Percentiles rank a stretch among this genome's conserved stretches.
These are phyloP conservation scores for Platysteira castanea DNA, from an alignment of 2,113 vertebrate genomes.

Conservation along the genomic window DNA sequence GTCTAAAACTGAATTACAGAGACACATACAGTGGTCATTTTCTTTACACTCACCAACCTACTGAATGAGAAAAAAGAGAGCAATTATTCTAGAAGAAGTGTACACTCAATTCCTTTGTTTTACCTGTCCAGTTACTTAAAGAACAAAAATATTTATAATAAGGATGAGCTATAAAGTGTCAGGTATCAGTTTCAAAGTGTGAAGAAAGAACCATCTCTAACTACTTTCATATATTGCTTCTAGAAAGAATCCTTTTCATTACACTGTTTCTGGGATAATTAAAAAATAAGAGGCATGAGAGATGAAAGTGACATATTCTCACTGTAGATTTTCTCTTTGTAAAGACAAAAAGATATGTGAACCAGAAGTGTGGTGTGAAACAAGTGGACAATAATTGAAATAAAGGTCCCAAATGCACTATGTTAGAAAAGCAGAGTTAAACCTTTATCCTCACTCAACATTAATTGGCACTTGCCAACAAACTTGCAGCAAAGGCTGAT, in stretches of 20 bases:
- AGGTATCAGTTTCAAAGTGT: background rate
- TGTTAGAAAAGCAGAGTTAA: background rate
- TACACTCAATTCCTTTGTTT: background rate
- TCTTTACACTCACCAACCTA: background rate
- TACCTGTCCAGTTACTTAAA: background rate
- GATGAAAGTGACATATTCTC: background rate
- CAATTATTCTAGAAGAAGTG: background rate
- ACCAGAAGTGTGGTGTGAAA: background rate
- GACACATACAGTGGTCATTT: background rate
- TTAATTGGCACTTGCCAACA: background rate
- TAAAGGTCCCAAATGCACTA: background rate
- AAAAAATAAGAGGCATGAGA: background rate
- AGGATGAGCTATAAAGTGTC: background rate
- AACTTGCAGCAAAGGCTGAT: background rate
- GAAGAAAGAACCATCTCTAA: background rate
- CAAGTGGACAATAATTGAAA: background rate
- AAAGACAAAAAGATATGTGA: background rate
- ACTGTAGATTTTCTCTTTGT: background rate
- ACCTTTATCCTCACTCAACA: background rate
- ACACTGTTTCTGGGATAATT: background rate
- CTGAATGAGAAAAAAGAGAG: background rate
- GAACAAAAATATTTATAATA: background rate
- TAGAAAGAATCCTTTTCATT: background rate
- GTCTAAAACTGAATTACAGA: slow-evolving; percentile 8
- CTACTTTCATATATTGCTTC: background rate